A percentile compares a stretch with the other conserved stretches of the same genome.
Conservation (phyloP, 2,797 vertebrate genomes). For the Hemibagrus guttatus region DNA sequence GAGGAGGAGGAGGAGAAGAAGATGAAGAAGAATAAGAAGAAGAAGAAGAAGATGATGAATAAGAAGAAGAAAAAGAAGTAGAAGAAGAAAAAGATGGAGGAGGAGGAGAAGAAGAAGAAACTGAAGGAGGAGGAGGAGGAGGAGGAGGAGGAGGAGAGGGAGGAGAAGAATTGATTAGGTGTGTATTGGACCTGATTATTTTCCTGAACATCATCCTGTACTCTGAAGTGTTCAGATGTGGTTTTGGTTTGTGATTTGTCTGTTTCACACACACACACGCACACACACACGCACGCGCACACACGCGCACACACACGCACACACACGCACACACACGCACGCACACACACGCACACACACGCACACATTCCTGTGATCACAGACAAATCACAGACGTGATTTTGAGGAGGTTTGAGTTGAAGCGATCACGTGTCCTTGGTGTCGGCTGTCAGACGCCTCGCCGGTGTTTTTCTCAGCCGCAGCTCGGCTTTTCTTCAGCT, state of each 20-base stretch:
- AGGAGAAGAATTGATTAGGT: too few species aligned
- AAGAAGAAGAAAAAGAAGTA: too few species aligned
- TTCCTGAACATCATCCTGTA: neutral
- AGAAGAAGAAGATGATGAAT: neutral
- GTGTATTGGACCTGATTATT: too few species aligned
- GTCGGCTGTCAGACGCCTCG: constrained; percentile 16
- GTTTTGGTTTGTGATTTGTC: neutral
- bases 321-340: neutral
- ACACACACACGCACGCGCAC: neutral
- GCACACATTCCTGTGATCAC: too few species aligned
- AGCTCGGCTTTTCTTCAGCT: constrained; percentile 1
- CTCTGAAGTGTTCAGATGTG: neutral
- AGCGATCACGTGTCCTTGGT: neutral
- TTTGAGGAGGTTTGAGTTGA: too few species aligned
- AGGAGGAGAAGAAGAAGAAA: too few species aligned
- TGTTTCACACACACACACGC: neutral
- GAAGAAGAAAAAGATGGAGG: too few species aligned
- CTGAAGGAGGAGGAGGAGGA: too few species aligned
- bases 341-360: too few species aligned
- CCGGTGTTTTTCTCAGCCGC: constrained; percentile 33
- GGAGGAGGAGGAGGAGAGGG: too few species aligned
- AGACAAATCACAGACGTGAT: too few species aligned
- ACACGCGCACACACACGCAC: constrained; percentile 3
- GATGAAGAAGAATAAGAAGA: accelerated
- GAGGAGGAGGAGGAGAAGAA: too few species aligned